These are phyloP conservation scores for Trypoxylus dichotomus DNA, from an alignment of 1,140 invertebrate genomes.

Conservation along the genomic window DNA sequence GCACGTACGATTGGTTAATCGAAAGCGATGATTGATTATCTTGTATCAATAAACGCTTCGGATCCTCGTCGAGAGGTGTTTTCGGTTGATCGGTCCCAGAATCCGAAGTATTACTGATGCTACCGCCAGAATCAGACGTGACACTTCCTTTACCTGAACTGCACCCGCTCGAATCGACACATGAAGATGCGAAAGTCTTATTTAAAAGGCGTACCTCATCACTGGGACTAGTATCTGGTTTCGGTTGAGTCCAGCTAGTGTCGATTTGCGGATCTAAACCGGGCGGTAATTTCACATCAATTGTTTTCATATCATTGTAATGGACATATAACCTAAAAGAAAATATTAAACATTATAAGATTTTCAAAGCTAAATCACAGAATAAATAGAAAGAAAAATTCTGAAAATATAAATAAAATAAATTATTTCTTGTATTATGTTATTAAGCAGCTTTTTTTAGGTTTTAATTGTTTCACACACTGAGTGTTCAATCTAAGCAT, in stretches of 20 bases:
- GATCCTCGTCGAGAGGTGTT: slow-evolving; percentile 4
- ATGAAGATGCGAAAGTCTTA: slow-evolving; percentile 44
- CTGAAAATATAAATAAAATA: too few relatives aligned
- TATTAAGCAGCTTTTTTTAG: too few relatives aligned
- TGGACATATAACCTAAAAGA: slow-evolving; percentile 55
- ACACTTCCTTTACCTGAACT: slow-evolving; percentile 62
- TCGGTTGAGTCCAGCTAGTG: slow-evolving; percentile 32
- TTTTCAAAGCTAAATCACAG: too few relatives aligned
- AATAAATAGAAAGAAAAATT: too few relatives aligned
- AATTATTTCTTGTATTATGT: too few relatives aligned
- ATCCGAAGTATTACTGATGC: slow-evolving; percentile 54
- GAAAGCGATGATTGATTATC: background rate
- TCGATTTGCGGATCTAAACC: slow-evolving; percentile 55
- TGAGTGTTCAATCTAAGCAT: too few relatives aligned
- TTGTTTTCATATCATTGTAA: slow-evolving; percentile 58
- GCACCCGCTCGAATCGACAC: slow-evolving; percentile 61
- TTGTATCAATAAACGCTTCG: background rate
- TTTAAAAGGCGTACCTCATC: slow-evolving; percentile 47
- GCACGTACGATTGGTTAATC: slow-evolving; percentile 14
- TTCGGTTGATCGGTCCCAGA: slow-evolving; percentile 46
- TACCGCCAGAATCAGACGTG: slow-evolving; percentile 59
- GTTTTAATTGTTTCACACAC: too few relatives aligned
- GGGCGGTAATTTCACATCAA: slow-evolving; percentile 61
- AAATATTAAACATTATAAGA: too few relatives aligned
- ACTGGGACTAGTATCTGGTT: background rate